Evolutionary conservation across 2,888 invertebrate species (phyloP).

Genomic region (Autographa pulchrina): DNA sequence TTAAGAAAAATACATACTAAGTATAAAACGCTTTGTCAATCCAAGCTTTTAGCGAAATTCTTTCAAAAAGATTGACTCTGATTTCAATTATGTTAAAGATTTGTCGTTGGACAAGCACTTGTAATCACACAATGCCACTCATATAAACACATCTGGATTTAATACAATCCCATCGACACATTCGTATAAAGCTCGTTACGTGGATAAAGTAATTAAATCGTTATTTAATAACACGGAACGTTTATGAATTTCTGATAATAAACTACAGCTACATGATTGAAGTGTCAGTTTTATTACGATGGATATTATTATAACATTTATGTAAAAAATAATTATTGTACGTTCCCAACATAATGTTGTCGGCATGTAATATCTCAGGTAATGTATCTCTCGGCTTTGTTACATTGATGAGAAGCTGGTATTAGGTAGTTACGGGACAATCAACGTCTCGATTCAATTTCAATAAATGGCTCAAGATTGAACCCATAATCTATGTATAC

Average conservation of each 20-base stretch:
- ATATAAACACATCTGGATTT: slow-evolving; percentile 6
- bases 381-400: slow-evolving; percentile 36
- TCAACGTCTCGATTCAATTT: slow-evolving; percentile 59
- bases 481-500: slow-evolving; percentile 59
- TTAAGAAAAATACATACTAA: slow-evolving; percentile 65
- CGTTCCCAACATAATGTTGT: slow-evolving; percentile 29
- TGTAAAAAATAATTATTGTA: slow-evolving; percentile 28
- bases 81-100: slow-evolving; percentile 47
- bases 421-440: slow-evolving; percentile 55
- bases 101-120: slow-evolving; percentile 24
- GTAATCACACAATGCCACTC: slow-evolving; percentile 30
- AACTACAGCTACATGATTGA: slow-evolving; percentile 35
- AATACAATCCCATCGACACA: slow-evolving; percentile 10
- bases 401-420: slow-evolving; percentile 48
- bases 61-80: slow-evolving; percentile 52
- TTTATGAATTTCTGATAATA: slow-evolving; percentile 22
- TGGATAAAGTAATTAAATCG: slow-evolving; percentile 15
- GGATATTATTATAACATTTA: not conserved
- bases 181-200: slow-evolving; percentile 11
- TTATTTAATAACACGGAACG: slow-evolving; percentile 13
- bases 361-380: slow-evolving; percentile 28
- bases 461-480: slow-evolving; percentile 62
- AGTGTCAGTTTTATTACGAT: slow-evolving; percentile 34
- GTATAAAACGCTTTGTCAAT: slow-evolving; percentile 64
- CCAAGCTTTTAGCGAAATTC: slow-evolving; percentile 60